Evolutionary conservation across 2,113 vertebrate species (phyloP).

Genomic region (Phodopus roborovskii): DNA sequence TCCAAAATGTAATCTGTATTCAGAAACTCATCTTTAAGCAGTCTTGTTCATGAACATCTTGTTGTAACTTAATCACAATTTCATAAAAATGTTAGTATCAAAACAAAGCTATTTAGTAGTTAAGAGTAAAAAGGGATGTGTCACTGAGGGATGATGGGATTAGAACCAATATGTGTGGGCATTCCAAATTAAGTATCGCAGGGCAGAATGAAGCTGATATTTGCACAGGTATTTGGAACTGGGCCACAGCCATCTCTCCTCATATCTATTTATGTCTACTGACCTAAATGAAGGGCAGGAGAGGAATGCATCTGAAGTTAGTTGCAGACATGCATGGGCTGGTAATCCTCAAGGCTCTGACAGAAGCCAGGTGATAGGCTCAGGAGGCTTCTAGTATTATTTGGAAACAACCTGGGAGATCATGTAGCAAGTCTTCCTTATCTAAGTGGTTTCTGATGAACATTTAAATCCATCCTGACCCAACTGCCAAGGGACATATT

Average conservation of each 20-base stretch:
- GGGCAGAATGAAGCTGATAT: neutral
- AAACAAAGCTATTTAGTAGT: neutral
- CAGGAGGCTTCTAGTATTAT: neutral
- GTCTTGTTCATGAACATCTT: neutral
- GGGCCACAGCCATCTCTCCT: neutral
- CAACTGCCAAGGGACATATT: neutral
- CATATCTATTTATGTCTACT: conserved; percentile 8
- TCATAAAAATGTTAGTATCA: neutral
- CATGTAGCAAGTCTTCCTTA: neutral
- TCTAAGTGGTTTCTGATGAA: conserved; percentile 2
- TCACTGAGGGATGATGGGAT: neutral
- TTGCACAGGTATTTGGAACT: neutral
- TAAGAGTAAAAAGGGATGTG: neutral
- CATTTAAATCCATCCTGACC: neutral
- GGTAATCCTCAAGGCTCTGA: neutral
- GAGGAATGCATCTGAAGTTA: neutral
- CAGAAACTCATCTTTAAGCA: neutral
- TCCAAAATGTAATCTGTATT: neutral
- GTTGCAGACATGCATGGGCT: neutral
- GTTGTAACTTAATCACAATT: neutral
- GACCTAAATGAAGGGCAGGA: neutral
- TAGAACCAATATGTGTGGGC: neutral
- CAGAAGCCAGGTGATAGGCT: neutral
- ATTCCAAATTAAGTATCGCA: neutral
- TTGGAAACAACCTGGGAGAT: neutral